phyloP scores from a whole-genome alignment of 2,797 vertebrate genomes.

The Urosaurus nigricauda region DNA sequence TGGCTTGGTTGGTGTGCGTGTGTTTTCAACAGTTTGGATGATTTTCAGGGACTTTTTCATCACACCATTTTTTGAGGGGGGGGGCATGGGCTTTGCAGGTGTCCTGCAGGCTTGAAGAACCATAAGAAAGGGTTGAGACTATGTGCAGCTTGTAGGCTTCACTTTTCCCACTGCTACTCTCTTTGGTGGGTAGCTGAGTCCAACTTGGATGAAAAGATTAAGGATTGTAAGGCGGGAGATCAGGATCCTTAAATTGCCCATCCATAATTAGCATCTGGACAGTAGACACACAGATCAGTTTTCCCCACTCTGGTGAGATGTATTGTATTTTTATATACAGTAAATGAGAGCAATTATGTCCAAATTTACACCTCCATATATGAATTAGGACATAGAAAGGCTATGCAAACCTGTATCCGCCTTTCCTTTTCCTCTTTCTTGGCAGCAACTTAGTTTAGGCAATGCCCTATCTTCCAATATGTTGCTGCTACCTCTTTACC shows the following conservation, averaged over 20 bases:
- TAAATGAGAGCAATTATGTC: background rate
- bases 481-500: background rate
- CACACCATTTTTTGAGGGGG: too few species aligned
- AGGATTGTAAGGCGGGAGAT: background rate
- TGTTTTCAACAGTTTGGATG: too few species aligned
- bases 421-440: background rate
- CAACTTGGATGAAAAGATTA: background rate
- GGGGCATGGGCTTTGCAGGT: too few species aligned
- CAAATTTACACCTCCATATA: background rate
- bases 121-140: too few species aligned
- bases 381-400: background rate
- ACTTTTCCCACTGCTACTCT: too few species aligned
- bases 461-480: background rate
- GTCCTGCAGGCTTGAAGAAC: too few species aligned
- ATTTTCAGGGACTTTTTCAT: too few species aligned
- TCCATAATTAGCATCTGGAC: background rate
- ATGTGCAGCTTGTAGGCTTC: too few species aligned
- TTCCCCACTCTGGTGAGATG: background rate
- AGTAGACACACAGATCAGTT: background rate
- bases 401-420: background rate
- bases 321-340: background rate
- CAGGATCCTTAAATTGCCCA: background rate
- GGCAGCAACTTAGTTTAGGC: background rate
- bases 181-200: background rate
- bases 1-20: too few species aligned